These are phyloP conservation scores for Orthosia gracilis DNA, from an alignment of 2,888 invertebrate genomes.

Conservation along the genomic window DNA sequence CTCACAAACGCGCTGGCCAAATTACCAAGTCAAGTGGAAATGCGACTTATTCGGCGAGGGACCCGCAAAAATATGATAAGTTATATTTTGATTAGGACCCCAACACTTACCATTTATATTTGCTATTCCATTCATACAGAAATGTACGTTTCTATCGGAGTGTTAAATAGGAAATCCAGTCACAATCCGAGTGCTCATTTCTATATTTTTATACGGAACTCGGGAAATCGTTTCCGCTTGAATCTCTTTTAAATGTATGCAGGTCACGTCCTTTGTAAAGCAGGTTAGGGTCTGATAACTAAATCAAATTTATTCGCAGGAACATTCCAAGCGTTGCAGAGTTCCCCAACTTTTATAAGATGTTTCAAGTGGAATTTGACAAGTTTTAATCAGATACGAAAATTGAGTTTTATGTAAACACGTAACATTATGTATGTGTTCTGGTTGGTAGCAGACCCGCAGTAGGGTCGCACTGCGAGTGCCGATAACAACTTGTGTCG, in stretches of 20 bases:
- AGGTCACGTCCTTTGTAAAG: constrained; percentile 79
- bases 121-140: constrained; percentile 37
- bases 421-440: constrained; percentile 39
- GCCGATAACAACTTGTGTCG: constrained; percentile 68
- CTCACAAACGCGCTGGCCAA: constrained; percentile 48
- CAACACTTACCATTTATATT: constrained; percentile 43
- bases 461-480: constrained; percentile 44
- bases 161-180: constrained; percentile 48
- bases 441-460: constrained; percentile 47
- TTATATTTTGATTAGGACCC: constrained; percentile 50
- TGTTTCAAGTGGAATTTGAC: constrained; percentile 56
- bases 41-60: constrained; percentile 32
- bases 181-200: constrained; percentile 47
- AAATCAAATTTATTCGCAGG: constrained; percentile 84
- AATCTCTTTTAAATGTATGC: constrained; percentile 77
- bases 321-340: constrained; percentile 68
- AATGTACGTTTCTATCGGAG: constrained; percentile 19
- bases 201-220: constrained; percentile 56
- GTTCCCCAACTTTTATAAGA: constrained; percentile 69
- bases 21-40: constrained; percentile 54
- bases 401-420: constrained; percentile 60
- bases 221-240: constrained; percentile 58
- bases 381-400: constrained; percentile 72
- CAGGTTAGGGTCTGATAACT: constrained; percentile 82
- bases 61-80: constrained; percentile 54